Conservation (phyloP, 1,140 invertebrate genomes). For the Ruditapes philippinarum region DNA sequence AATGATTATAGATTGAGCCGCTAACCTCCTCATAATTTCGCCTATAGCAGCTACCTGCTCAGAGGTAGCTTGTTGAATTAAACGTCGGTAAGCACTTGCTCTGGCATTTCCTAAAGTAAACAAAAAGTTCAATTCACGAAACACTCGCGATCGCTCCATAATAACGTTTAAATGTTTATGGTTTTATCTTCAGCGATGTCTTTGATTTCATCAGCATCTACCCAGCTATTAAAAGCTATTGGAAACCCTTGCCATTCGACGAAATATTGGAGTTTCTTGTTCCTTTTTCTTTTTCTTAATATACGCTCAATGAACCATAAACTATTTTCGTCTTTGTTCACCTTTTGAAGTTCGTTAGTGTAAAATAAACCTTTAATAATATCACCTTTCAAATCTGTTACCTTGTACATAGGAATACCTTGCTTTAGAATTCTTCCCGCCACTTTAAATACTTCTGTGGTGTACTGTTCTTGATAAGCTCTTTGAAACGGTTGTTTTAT, state of each 20-base stretch:
- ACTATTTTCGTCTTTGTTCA: slow-evolving; percentile 54
- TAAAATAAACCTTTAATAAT: slow-evolving; percentile 50
- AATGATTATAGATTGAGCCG: background rate
- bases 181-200: background rate
- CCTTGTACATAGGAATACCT: slow-evolving; percentile 42
- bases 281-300: slow-evolving; percentile 18
- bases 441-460: slow-evolving; percentile 62
- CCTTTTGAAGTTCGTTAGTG: slow-evolving; percentile 56
- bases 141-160: slow-evolving; percentile 4
- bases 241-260: slow-evolving; percentile 32
- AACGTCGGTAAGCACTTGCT: background rate
- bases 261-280: slow-evolving; percentile 32
- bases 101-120: background rate
- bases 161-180: background rate
- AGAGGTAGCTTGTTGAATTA: background rate
- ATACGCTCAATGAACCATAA: slow-evolving; percentile 21
- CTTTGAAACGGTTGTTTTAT: slow-evolving; percentile 42
- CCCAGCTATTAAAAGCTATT: slow-evolving; percentile 26
- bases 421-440: slow-evolving; percentile 20
- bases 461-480: slow-evolving; percentile 53
- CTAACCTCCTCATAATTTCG: background rate
- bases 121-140: background rate
- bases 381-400: slow-evolving; percentile 35
- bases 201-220: slow-evolving; percentile 22
- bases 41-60: background rate